Percentiles rank a stretch among this genome's conserved stretches.
Conservation (phyloP, 30 jellyfish, hydroid and myxozoan genomes). For the Nemopilema nomurai region DNA sequence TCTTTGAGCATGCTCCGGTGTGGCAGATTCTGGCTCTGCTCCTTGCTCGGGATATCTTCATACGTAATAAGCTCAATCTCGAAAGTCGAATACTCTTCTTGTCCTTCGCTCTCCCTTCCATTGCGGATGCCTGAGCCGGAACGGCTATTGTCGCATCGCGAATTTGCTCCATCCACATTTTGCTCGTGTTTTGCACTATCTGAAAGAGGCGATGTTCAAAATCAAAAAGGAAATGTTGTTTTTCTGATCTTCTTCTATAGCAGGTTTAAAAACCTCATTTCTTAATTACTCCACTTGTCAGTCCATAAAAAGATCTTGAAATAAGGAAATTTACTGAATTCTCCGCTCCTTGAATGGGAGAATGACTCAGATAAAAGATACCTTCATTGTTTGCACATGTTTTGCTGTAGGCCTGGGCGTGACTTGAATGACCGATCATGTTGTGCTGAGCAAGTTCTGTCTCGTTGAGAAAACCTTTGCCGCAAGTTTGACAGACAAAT, state of each 20-base stretch:
- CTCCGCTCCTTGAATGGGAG: no score
- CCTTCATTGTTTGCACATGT: neutral
- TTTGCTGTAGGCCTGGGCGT: neutral
- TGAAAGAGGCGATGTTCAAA: no score
- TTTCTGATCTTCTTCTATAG: no score
- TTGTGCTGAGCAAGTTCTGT: conserved; percentile 44
- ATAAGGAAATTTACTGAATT: no score
- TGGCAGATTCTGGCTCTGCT: neutral
- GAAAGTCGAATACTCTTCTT: conserved; percentile 9
- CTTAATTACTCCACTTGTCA: no score
- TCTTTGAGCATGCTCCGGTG: neutral
- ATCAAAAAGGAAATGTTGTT: no score
- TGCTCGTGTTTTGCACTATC: neutral
- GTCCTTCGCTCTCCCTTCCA: neutral
- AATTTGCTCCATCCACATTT: neutral
- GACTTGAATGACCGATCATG: conserved; percentile 4
- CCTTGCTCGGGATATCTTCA: neutral
- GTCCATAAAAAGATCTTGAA: no score
- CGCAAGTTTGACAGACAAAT: conserved; percentile 60
- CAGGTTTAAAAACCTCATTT: no score
- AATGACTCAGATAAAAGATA: no score
- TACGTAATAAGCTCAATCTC: conserved; percentile 14
- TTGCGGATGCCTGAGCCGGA: neutral
- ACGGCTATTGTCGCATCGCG: neutral
- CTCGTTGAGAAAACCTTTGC: conserved; percentile 44